These are phyloP conservation scores for Actinopyga echinites DNA, from an alignment of 53 echinoderm and acorn worm species.

Conservation along the genomic window DNA sequence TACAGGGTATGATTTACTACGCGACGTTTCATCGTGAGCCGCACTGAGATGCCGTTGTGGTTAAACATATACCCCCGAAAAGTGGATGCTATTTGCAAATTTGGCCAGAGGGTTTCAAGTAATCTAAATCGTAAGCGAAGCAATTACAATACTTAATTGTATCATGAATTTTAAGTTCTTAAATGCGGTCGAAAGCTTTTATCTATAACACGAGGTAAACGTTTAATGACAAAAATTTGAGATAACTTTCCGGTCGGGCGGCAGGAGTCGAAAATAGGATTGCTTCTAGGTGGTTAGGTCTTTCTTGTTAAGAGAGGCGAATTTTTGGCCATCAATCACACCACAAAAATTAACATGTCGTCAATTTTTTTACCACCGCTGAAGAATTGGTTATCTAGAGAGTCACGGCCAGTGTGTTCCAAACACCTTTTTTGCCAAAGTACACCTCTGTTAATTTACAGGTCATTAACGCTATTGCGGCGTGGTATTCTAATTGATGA, in stretches of 20 bases:
- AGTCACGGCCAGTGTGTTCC: conserved; percentile 5
- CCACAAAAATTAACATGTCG: too few relatives aligned
- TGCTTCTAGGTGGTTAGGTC: too few relatives aligned
- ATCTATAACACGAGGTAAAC: conserved; percentile 26
- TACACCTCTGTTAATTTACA: conserved; percentile 10
- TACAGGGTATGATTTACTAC: too few relatives aligned
- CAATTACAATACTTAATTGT: conserved; percentile 29
- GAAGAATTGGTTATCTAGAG: too few relatives aligned
- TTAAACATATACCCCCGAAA: too few relatives aligned
- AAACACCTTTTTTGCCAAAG: conserved; percentile 14
- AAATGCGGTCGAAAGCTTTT: conserved; percentile 6
- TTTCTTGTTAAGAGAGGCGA: too few relatives aligned
- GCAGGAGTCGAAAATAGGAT: neutral
- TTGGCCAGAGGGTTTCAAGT: neutral
- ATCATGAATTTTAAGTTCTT: conserved; percentile 11
- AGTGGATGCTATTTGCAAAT: neutral
- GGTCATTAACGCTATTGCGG: conserved; percentile 28
- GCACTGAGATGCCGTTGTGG: too few relatives aligned
- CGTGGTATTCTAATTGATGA: conserved; percentile 25
- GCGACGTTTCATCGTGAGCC: too few relatives aligned
- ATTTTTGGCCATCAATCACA: too few relatives aligned
- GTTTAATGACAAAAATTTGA: conserved; percentile 9
- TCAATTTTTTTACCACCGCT: too few relatives aligned
- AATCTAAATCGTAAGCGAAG: conserved; percentile 7
- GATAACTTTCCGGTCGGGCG: conserved; percentile 8